Percentiles rank a stretch among this genome's conserved stretches.
Conservation (phyloP, 2,888 invertebrate species). For the Thecocarcelia acutangulata region DNA sequence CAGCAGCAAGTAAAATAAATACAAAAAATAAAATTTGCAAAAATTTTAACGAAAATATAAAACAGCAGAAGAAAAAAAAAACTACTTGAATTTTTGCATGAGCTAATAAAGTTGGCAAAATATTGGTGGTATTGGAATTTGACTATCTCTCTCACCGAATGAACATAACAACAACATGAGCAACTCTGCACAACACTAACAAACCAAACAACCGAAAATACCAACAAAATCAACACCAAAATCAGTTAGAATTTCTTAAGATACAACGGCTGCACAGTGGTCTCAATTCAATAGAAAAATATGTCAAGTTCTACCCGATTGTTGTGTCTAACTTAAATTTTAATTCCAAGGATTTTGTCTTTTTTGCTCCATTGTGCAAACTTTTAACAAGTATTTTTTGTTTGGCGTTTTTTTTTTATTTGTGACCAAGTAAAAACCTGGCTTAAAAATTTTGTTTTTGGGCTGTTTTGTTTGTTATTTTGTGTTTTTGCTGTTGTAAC, state of each 20-base stretch:
- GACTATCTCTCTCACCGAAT: slow-evolving; percentile 59
- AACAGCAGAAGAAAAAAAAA: slow-evolving; percentile 40
- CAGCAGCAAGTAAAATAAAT: background rate
- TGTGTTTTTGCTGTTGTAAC: slow-evolving; percentile 39
- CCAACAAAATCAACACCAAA: slow-evolving; percentile 56
- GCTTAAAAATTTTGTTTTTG: slow-evolving; percentile 31
- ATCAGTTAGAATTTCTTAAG: slow-evolving; percentile 68
- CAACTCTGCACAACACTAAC: slow-evolving; percentile 31
- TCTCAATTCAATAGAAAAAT: background rate
- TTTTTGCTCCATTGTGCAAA: slow-evolving; percentile 27
- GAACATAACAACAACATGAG: slow-evolving; percentile 24
- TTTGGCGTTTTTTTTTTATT: background rate
- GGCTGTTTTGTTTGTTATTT: background rate
- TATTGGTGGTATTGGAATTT: slow-evolving; percentile 71
- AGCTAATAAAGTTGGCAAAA: slow-evolving; percentile 73
- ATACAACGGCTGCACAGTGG: slow-evolving; percentile 42
- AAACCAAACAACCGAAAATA: slow-evolving; percentile 6
- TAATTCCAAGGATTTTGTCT: background rate
- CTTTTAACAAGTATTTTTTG: background rate
- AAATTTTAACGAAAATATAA: slow-evolving; percentile 54
- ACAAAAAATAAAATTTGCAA: slow-evolving; percentile 28
- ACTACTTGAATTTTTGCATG: slow-evolving; percentile 70
- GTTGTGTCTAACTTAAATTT: too few relatives aligned
- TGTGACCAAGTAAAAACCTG: slow-evolving; percentile 7
- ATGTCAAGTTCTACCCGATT: background rate